Base-by-base conservation (phyloP, 2,797 vertebrate genomes). In the Acanthurus leucopareius region DNA sequence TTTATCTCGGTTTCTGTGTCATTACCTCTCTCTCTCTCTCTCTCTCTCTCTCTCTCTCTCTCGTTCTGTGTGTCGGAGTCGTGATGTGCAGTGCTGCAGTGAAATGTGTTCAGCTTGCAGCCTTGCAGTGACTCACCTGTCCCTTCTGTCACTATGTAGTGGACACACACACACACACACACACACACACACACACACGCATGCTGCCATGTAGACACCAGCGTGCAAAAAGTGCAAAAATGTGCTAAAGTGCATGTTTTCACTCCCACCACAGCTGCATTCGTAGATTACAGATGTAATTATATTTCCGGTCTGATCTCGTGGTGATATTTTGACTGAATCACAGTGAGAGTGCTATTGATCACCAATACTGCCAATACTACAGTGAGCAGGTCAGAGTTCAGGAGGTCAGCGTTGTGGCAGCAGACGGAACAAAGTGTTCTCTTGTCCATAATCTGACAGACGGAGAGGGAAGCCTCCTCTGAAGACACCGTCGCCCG, bases 21-120 rank as follows among this genome's bases (percentile, higher is more conserved):
- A 3, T 73, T 61, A 49, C n/a, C 58, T 10, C 25, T 25, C 25
- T 25, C 25, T 25, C 25, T 25, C 25, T 25, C 25, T 25, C 25
- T 25, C 25, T 25, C 25, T 25, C 25, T 25, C 25, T 25, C 25
- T 25, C 25, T 25, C 25, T 25, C 25, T 25, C 25, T 25, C 25
- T 25, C 25, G 48, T 16, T 4, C 17, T 25, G 17, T 20, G 11
- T 17, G 25, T 67, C 51, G 38, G 88, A 84, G 91, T 93, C 92
- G 92, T 95, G 94, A 93, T 93, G 88, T 86, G 88, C 73, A 16
- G 75, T 90, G 88, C 95, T 94, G 95, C 95, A 94, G 93, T 94
- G 92, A 89, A 91, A 92, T 93, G 93, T 89, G 91, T 93, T 88
- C 89, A 73, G 88, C 85, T 84, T 77, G 79, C 80, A 91, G 90